Conservation (phyloP, 2,888 invertebrate species). For the Lepidocyrtinus sp. region DNA sequence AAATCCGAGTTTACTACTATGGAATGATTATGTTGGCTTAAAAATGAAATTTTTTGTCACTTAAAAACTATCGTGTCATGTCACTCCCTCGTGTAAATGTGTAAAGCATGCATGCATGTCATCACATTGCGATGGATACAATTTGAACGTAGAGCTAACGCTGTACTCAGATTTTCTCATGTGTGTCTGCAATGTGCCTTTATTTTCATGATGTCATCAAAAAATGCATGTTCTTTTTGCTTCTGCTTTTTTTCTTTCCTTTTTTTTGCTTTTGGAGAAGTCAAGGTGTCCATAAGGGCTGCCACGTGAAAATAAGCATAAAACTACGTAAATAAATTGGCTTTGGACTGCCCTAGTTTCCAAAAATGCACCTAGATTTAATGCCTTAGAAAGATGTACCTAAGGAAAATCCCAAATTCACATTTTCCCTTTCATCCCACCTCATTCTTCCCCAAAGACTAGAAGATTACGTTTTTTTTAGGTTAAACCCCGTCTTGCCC, state of each 20-base stretch:
- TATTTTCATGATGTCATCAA: constrained; percentile 10
- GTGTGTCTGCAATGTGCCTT: constrained; percentile 24
- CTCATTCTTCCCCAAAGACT: not conserved
- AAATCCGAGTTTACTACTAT: not conserved
- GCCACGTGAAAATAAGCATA: constrained; percentile 25
- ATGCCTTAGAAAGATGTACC: not conserved
- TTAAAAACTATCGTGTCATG: too few species aligned
- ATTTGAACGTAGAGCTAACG: not conserved
- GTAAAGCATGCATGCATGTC: constrained; percentile 34
- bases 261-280: constrained; percentile 9
- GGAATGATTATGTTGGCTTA: too few species aligned
- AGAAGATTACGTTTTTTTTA: not conserved
- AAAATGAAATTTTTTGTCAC: too few species aligned
- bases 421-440: constrained; percentile 32
- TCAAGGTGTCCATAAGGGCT: constrained; percentile 19
- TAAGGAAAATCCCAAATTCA: constrained; percentile 34
- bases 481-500: not conserved
- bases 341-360: constrained; percentile 26
- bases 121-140: not conserved
- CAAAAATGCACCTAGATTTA: constrained; percentile 3
- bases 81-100: constrained; percentile 8
- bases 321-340: constrained; percentile 17
- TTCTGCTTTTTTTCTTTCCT: not conserved
- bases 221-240: constrained; percentile 7
- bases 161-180: constrained; percentile 27